These are phyloP conservation scores for Chelmon rostratus DNA, from an alignment of 2,797 vertebrate genomes.

Conservation along the genomic window DNA sequence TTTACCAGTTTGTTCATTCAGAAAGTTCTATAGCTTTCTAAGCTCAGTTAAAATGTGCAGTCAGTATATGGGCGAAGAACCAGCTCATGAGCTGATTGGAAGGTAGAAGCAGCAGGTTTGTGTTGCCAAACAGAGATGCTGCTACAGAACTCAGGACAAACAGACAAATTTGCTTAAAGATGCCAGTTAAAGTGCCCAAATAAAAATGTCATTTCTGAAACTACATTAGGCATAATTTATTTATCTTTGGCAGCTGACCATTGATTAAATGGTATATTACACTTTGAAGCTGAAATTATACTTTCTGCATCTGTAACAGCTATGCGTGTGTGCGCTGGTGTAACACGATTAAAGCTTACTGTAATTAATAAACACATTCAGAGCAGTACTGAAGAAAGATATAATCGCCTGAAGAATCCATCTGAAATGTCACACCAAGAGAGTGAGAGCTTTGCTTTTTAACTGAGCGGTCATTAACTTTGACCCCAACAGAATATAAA, in stretches of 20 bases:
- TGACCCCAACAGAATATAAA: too few relatives aligned
- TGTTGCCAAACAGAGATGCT: constrained; percentile 1
- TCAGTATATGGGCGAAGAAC: not conserved
- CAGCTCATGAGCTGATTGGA: not conserved
- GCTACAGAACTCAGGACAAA: not conserved
- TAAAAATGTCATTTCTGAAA: not conserved
- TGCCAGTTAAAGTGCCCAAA: not conserved
- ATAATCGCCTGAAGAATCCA: too few relatives aligned
- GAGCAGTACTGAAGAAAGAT: too few relatives aligned
- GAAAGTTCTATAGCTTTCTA: not conserved
- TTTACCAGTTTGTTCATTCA: constrained; percentile 26
- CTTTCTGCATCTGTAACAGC: too few relatives aligned
- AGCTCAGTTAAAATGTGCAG: not conserved
- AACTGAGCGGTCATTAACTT: too few relatives aligned
- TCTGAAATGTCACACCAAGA: too few relatives aligned
- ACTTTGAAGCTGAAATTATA: not conserved
- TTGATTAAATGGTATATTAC: constrained; percentile 24
- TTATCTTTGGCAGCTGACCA: constrained; percentile 10
- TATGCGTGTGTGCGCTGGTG: too few relatives aligned
- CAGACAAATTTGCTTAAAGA: not conserved
- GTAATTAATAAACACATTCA: too few relatives aligned
- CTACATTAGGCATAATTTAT: not conserved
- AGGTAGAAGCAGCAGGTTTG: not conserved
- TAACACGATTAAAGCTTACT: too few relatives aligned
- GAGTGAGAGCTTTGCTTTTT: too few relatives aligned